Conservation (phyloP, 2,797 vertebrate genomes). For the Anableps anableps region DNA sequence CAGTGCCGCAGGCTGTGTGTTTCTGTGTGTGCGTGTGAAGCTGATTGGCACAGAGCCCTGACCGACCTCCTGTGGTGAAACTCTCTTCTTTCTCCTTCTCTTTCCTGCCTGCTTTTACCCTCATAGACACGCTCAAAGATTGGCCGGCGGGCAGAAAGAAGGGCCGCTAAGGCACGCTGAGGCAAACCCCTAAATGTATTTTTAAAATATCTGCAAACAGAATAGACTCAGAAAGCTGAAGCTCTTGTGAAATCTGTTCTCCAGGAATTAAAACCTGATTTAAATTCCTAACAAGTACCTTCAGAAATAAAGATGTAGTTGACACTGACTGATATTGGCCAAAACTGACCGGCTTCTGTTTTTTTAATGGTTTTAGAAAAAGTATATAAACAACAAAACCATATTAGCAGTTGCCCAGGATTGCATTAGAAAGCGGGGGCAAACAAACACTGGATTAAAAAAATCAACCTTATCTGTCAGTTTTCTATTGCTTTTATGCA, state of each 20-base stretch:
- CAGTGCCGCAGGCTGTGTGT: constrained; percentile 51
- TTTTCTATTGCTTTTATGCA: neutral
- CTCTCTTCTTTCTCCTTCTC: constrained; percentile 70
- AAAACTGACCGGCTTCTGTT: neutral
- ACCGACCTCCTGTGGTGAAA: constrained; percentile 72
- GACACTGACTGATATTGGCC: neutral
- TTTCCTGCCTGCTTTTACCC: constrained; percentile 71
- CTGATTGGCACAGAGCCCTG: constrained; percentile 68
- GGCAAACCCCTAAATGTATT: neutral
- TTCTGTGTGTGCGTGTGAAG: constrained; percentile 29
- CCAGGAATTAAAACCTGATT: neutral
- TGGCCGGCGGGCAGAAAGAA: constrained; percentile 30
- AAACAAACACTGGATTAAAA: neutral
- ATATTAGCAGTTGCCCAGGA: neutral
- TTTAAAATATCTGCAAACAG: constrained; percentile 20
- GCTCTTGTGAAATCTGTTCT: neutral
- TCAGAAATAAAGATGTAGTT: neutral
- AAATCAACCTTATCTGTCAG: neutral
- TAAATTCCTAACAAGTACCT: neutral
- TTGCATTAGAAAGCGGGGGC: neutral
- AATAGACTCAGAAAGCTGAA: neutral
- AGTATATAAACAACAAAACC: neutral
- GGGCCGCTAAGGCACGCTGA: constrained; percentile 18
- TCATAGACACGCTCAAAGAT: constrained; percentile 22
- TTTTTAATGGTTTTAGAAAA: too few species aligned